phyloP scores from a whole-genome alignment of 1,140 invertebrate species.

The Lordiphosa mommai region DNA sequence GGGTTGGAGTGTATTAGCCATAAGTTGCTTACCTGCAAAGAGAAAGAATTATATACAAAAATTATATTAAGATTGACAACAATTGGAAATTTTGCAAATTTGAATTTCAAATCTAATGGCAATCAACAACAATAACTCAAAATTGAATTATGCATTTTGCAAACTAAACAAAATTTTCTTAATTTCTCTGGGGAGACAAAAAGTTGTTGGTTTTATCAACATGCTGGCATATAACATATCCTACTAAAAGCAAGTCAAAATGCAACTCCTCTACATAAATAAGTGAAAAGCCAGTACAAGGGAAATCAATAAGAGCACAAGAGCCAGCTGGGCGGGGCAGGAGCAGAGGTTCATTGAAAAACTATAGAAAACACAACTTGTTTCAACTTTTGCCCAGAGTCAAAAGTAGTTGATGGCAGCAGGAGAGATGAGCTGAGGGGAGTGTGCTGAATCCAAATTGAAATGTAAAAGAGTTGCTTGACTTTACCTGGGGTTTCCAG shows the following conservation, averaged over 20 bases:
- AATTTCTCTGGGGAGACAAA: slow-evolving; percentile 43
- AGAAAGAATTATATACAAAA: slow-evolving; percentile 17
- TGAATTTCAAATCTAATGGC: slow-evolving; percentile 44
- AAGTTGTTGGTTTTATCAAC: slow-evolving; percentile 16
- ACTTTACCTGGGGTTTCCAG: slow-evolving; percentile 17
- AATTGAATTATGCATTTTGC: slow-evolving; percentile 32
- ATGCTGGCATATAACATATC: background rate
- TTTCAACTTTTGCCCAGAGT: slow-evolving; percentile 40
- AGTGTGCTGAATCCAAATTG: slow-evolving; percentile 27
- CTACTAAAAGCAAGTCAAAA: background rate
- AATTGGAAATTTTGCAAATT: slow-evolving; percentile 32
- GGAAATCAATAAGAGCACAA: slow-evolving; percentile 47
- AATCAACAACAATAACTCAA: slow-evolving; percentile 23
- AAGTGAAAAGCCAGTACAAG: slow-evolving; percentile 34
- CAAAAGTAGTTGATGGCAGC: slow-evolving; percentile 9
- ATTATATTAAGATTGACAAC: slow-evolving; percentile 38
- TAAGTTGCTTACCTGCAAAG: slow-evolving; percentile 54
- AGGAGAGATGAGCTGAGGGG: too few relatives aligned
- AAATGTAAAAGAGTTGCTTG: slow-evolving; percentile 41
- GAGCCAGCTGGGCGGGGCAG: too few relatives aligned
- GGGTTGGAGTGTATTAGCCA: background rate
- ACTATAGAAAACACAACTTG: slow-evolving; percentile 47
- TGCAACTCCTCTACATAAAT: slow-evolving; percentile 16
- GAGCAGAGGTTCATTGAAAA: slow-evolving; percentile 33
- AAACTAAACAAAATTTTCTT: slow-evolving; percentile 48